These are phyloP conservation scores for Gonatopus flavifemur DNA, from an alignment of 1,140 invertebrate species.

Conservation along the genomic window DNA sequence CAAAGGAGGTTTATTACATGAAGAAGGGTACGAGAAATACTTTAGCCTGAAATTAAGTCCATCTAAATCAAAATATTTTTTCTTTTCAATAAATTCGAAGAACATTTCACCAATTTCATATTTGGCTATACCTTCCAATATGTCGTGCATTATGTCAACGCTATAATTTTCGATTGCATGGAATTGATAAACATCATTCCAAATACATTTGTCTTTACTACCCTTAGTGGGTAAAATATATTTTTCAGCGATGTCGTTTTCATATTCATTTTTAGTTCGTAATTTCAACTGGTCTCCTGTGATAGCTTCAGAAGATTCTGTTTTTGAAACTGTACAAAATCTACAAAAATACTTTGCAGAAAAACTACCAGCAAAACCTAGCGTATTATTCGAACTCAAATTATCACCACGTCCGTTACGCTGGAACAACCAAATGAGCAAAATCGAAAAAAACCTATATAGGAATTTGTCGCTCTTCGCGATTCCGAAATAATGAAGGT, in stretches of 20 bases:
- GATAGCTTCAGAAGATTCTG: not conserved
- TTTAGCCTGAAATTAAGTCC: not conserved
- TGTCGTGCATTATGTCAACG: not conserved
- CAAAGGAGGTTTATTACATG: not conserved
- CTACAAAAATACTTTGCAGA: slow-evolving; percentile 1
- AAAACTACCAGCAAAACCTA: slow-evolving; percentile 8
- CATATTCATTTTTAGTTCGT: not conserved
- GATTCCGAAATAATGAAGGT: too few species aligned
- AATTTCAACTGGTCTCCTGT: not conserved
- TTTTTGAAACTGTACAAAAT: too few species aligned
- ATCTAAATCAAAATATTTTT: not conserved
- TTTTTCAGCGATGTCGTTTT: not conserved
- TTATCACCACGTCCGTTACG: too few species aligned
- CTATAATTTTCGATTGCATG: not conserved
- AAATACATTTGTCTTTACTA: not conserved
- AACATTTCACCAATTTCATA: not conserved
- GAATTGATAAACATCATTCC: not conserved
- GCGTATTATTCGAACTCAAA: not conserved
- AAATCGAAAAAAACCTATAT: too few species aligned
- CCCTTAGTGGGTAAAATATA: not conserved
- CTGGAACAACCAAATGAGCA: too few species aligned
- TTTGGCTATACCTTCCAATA: not conserved
- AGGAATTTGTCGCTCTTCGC: too few species aligned
- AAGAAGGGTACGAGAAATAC: not conserved
- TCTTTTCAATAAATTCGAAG: not conserved